Evolutionary conservation across 2,797 vertebrate species (phyloP), one percentile per base, ranked within the genome.

Genomic region (Gorsachius magnificus): DNA sequence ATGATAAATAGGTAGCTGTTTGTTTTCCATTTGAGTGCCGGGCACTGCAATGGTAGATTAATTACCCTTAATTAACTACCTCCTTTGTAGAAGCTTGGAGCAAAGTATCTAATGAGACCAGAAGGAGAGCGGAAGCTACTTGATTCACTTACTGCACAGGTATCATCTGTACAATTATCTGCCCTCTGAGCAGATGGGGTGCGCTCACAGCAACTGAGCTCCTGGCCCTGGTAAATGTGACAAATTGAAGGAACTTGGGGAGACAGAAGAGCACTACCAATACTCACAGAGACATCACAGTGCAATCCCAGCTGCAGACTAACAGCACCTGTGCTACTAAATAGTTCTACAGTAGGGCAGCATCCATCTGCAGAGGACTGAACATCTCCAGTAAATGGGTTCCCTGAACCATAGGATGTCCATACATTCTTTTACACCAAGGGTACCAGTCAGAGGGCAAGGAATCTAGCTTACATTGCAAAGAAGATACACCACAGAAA

Each of bases 41-140:
- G 53, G 57, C 79, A 71, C 64, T 66, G 45, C 75, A 85, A 68
- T 0, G 0, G 60, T 72, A 93, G 88, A 95, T 96, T 95, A 95
- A 95, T 94, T 93, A 93, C 69, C 53, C 64, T 94, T 96, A 95
- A 95, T 97, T 96, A 97, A 85, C 78, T 46, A 74, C 64, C 75
- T 87, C 45, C 60, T 83, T 87, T 83, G 91, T 54, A 87, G 94
- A 85, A 80, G 75, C 92, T 95, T 75, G 84, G 46, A 94, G 82
- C 84, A 94, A 95, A 74, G 70, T 91, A 33, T 50, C 83, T 89
- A 95, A 95, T 81, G 84, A 94, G 87, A 87, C n/a, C 92, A 96
- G 90, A 77, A 96, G 78, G 84, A 90, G 53, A 93, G 68, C 0
- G 1, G 75, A 80, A 94, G 45, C 20, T 77, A 9, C 60, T 85